Percentiles rank a stretch among this genome's conserved stretches.
phyloP scores from a whole-genome alignment of 2,797 vertebrate genomes.

The Taeniopygia guttata region DNA sequence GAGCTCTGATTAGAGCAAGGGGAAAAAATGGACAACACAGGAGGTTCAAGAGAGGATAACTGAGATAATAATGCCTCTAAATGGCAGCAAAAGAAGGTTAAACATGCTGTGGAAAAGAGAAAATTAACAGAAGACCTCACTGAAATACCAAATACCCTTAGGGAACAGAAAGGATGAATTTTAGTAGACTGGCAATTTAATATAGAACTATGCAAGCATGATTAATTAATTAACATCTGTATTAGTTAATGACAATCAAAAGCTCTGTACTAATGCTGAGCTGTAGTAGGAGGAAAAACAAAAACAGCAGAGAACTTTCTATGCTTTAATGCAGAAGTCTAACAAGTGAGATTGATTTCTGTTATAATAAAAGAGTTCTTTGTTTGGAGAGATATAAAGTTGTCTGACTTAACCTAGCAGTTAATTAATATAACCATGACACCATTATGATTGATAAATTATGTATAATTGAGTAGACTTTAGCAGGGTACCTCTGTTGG shows the following conservation, averaged over 20 bases:
- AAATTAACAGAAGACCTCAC: neutral
- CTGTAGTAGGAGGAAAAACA: neutral
- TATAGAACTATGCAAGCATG: neutral
- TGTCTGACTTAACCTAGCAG: neutral
- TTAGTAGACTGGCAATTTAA: conserved; percentile 32
- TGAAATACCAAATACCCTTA: neutral
- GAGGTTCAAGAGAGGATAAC: conserved; percentile 25
- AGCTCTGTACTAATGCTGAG: neutral
- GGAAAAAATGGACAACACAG: neutral
- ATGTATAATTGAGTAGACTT: neutral
- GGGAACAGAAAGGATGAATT: conserved; percentile 31
- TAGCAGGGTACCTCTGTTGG: neutral
- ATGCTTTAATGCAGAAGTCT: neutral
- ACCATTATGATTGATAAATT: neutral
- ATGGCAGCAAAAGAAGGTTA: conserved; percentile 23
- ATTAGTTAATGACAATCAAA: conserved; percentile 20
- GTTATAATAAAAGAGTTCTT: neutral
- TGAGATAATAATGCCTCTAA: neutral
- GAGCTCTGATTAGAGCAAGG: neutral
- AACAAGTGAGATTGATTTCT: neutral
- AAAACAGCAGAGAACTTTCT: neutral
- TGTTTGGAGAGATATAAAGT: neutral
- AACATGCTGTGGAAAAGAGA: neutral
- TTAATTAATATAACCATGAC: neutral
- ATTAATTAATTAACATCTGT: conserved; percentile 49